Evolutionary conservation across 2,113 vertebrate genomes (phyloP).

Genomic region (Cephalophus harveyi): DNA sequence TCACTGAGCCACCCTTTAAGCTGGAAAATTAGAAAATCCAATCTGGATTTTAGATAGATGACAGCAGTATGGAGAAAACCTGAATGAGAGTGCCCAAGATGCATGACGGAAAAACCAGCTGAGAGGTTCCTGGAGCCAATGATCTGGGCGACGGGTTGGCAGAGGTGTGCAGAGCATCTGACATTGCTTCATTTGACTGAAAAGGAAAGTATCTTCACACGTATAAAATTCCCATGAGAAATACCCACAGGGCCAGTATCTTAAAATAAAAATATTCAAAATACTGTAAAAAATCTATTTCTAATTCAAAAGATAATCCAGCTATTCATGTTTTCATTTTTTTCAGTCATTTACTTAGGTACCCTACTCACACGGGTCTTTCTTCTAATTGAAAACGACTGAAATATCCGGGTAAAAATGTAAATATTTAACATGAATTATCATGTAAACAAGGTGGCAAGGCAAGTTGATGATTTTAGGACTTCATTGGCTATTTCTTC

Average conservation of each 20-base stretch:
- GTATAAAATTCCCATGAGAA: slow-evolving; percentile 45
- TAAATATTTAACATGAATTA: too few relatives aligned
- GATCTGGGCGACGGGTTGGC: background rate
- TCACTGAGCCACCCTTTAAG: background rate
- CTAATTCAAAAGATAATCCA: background rate
- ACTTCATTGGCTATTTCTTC: background rate
- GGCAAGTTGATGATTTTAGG: background rate
- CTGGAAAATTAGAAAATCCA: background rate
- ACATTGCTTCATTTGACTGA: background rate
- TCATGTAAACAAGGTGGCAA: background rate
- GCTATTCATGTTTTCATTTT: background rate
- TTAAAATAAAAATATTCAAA: slow-evolving; percentile 65
- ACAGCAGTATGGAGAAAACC: background rate
- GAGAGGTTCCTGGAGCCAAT: background rate
- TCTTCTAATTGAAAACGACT: background rate
- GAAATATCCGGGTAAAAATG: too few relatives aligned
- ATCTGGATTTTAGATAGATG: background rate
- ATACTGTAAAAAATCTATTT: slow-evolving; percentile 41
- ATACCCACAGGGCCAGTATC: slow-evolving; percentile 33
- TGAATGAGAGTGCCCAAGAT: background rate
- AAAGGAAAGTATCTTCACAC: background rate
- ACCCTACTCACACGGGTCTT: background rate
- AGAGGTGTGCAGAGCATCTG: background rate
- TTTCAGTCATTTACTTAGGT: background rate
- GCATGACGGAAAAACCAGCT: background rate